Evolutionary conservation across 2,113 vertebrate species (phyloP).

Genomic region (Opisthocomus hoazin): DNA sequence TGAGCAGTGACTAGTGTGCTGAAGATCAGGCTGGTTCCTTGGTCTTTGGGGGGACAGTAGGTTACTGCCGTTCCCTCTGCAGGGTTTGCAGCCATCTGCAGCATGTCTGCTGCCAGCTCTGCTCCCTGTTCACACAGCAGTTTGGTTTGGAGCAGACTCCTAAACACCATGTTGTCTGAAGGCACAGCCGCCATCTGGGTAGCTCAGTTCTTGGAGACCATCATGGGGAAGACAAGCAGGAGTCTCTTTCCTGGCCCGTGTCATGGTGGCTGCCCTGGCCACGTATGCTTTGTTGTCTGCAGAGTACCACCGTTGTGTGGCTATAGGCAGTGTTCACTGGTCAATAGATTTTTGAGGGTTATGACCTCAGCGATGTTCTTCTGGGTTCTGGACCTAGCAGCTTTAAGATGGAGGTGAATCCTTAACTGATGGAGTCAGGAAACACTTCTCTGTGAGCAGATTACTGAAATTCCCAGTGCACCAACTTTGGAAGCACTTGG

Average conservation of each 20-base stretch:
- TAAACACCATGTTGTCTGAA: not conserved
- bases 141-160: not conserved
- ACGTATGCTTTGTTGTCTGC: accelerated
- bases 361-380: not conserved
- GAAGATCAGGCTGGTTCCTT: not conserved
- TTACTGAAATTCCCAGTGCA: not conserved
- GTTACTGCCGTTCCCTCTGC: not conserved
- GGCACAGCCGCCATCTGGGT: not conserved
- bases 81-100: not conserved
- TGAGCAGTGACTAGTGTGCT: accelerated
- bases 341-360: not conserved
- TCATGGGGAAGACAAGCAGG: not conserved
- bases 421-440: not conserved
- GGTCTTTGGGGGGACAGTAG: not conserved
- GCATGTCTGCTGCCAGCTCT: not conserved
- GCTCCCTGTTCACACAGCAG: not conserved
- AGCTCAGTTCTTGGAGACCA: not conserved
- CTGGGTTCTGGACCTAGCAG: not conserved
- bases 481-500: not conserved
- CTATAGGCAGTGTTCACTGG: not conserved
- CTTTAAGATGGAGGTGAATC: not conserved
- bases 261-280: not conserved
- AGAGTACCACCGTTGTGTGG: too few relatives aligned
- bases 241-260: not conserved
- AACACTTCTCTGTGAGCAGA: not conserved